These are phyloP conservation scores for Cyrtodaria siliqua DNA, from an alignment of 2,888 invertebrate genomes.

Conservation along the genomic window DNA sequence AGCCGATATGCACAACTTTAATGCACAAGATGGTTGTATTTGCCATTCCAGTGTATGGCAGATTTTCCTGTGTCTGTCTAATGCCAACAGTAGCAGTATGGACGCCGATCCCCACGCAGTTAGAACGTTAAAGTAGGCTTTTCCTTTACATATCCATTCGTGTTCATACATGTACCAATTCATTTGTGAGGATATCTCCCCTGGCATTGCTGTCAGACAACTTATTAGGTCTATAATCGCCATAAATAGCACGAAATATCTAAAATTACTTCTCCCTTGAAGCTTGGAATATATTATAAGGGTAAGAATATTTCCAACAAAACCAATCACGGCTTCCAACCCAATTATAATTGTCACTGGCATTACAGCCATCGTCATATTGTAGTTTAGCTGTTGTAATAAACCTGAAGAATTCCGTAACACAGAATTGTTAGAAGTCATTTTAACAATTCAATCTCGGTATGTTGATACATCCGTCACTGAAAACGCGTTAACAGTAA, in stretches of 20 bases:
- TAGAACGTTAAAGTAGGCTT: constrained; percentile 38
- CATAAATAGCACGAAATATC: constrained; percentile 48
- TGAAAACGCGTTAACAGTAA: too few relatives aligned
- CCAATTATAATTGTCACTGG: constrained; percentile 58
- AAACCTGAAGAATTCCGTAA: too few relatives aligned
- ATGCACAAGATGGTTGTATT: constrained; percentile 38
- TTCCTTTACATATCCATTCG: constrained; percentile 36
- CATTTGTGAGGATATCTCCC: constrained; percentile 33
- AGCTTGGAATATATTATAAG: constrained; percentile 30
- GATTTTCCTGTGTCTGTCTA: constrained; percentile 55
- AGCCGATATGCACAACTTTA: constrained; percentile 23
- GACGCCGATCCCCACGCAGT: constrained; percentile 40
- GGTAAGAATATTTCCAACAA: constrained; percentile 50
- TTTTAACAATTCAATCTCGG: too few relatives aligned
- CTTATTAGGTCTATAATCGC: constrained; percentile 41
- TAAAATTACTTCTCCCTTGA: constrained; percentile 35
- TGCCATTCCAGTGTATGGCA: constrained; percentile 50
- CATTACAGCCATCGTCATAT: constrained; percentile 39
- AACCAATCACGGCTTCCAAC: constrained; percentile 37
- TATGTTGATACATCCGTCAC: too few relatives aligned
- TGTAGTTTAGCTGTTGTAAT: constrained; percentile 27
- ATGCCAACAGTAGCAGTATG: constrained; percentile 41
- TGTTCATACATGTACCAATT: constrained; percentile 34
- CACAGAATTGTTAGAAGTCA: too few relatives aligned
- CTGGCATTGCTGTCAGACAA: constrained; percentile 36